These are phyloP conservation scores for Drosophila ezoana DNA, from an alignment of 2,888 invertebrate species.

Conservation along the genomic window DNA sequence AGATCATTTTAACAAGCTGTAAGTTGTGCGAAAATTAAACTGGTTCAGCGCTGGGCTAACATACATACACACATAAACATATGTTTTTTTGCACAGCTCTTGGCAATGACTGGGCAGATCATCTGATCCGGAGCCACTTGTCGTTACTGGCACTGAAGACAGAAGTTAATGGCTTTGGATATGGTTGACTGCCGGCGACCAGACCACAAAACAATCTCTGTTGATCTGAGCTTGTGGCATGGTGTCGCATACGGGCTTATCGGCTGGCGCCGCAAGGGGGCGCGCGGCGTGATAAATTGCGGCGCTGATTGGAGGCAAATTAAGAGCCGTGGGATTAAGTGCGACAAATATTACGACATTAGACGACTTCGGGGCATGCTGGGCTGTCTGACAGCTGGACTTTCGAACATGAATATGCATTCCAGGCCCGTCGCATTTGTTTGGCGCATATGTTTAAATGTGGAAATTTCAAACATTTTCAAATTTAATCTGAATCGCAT, in stretches of 20 bases:
- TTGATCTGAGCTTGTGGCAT: neutral
- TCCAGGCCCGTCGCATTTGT: neutral
- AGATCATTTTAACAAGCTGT: neutral
- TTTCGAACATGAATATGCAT: slow-evolving; percentile 34
- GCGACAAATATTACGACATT: slow-evolving; percentile 37
- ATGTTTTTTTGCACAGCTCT: slow-evolving; percentile 24
- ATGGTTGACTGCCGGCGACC: slow-evolving; percentile 12
- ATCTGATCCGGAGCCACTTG: slow-evolving; percentile 15
- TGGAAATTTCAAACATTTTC: too few species aligned
- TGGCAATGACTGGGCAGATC: slow-evolving; percentile 43
- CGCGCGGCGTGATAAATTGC: slow-evolving; percentile 45
- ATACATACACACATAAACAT: too few species aligned
- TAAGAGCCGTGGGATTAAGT: slow-evolving; percentile 30
- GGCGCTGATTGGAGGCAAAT: slow-evolving; percentile 38
- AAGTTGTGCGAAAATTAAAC: slow-evolving; percentile 22
- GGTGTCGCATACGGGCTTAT: slow-evolving; percentile 19
- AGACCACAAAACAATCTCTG: slow-evolving; percentile 1
- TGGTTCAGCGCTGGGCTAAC: slow-evolving; percentile 15
- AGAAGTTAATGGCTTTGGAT: slow-evolving; percentile 18
- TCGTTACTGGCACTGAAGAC: neutral
- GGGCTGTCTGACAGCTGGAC: slow-evolving; percentile 9
- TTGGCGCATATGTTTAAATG: neutral
- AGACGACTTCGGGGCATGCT: slow-evolving; percentile 21
- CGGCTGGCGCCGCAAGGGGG: slow-evolving; percentile 18
- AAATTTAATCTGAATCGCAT: too few species aligned